phyloP scores from a whole-genome alignment of 1,140 invertebrate genomes.

The Drosophila murphyi region DNA sequence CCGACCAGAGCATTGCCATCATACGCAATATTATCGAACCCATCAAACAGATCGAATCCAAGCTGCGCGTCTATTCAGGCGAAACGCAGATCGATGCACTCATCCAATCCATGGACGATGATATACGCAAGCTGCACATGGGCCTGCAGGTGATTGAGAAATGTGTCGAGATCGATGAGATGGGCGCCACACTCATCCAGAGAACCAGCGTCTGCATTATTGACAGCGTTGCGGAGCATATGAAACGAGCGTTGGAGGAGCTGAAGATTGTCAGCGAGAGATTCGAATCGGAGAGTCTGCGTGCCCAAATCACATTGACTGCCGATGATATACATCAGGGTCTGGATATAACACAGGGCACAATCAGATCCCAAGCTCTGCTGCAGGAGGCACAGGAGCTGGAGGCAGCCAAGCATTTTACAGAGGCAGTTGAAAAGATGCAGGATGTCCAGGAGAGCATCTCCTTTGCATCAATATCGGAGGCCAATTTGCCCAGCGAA shows the following conservation, averaged over 20 bases:
- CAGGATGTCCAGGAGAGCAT: conserved; percentile 84
- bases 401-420: conserved; percentile 83
- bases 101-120: conserved; percentile 86
- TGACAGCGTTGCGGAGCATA: conserved; percentile 86
- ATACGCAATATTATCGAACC: conserved; percentile 87
- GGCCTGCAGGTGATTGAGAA: conserved; percentile 88
- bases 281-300: conserved; percentile 66
- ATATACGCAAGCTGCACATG: conserved; percentile 87
- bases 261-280: conserved; percentile 84
- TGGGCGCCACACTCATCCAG: conserved; percentile 87
- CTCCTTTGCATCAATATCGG: conserved; percentile 85
- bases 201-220: conserved; percentile 88
- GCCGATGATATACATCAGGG: conserved; percentile 85
- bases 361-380: conserved; percentile 85
- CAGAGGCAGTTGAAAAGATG: conserved; percentile 84
- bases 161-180: conserved; percentile 88
- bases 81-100: conserved; percentile 85
- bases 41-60: conserved; percentile 87
- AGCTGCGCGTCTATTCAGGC: conserved; percentile 85
- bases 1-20: conserved; percentile 88
- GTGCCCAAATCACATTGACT: conserved; percentile 84
- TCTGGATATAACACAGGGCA: conserved; percentile 85
- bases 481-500: conserved; percentile 85
- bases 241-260: conserved; percentile 85
- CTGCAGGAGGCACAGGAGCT: conserved; percentile 85